Evolutionary conservation across 1,140 invertebrate genomes (phyloP), one percentile per base, ranked within the genome.

Genomic region (Agrypnia vestita): DNA sequence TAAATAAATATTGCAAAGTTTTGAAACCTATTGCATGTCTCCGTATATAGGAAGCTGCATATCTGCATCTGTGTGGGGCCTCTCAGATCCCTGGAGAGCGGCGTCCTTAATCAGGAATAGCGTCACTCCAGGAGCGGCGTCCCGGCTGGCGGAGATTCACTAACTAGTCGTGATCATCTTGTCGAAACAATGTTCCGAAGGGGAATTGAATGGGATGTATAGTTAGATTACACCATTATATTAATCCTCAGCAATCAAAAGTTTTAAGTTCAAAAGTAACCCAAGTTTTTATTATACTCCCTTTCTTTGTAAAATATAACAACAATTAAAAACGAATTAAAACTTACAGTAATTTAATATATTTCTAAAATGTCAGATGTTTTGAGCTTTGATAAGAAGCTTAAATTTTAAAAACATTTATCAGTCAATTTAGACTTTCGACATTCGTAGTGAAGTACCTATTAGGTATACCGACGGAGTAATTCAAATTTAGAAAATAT

Each of bases 131-230:
- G 62, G 43, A 43, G 4, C 43, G 62, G 62, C n/a, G n/a, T 56
- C 21, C 12, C 17, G 7, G 9, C 19, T 25, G 19, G 21, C 4
- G 25, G 59, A 7, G 61, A 64, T 43, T 13, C 35, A 25, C 61
- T 64, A 64, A 64, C 61, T 25, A 64, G 21, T 64, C 61, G 19
- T 64, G 61, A 64, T 64, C 61, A 43, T 43, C 61, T 64, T 64
- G 21, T 43, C 61, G 61, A 64, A 64, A 64, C 61, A 64, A 64
- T 64, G 35, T 43, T 64, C 13, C 61, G 61, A 64, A 19, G 61
- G 61, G 61, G 35, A 35, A 64, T 64, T n/a, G 61, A 64, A 35
- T 64, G 19, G 21, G 25, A 64, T 64, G 61, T 64, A 35, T 13
- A 19, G 15, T 61, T 64, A 43, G 61, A 64, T 64, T 64, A 64